phyloP scores from a whole-genome alignment of 2,797 vertebrate genomes.

The Huso huso region DNA sequence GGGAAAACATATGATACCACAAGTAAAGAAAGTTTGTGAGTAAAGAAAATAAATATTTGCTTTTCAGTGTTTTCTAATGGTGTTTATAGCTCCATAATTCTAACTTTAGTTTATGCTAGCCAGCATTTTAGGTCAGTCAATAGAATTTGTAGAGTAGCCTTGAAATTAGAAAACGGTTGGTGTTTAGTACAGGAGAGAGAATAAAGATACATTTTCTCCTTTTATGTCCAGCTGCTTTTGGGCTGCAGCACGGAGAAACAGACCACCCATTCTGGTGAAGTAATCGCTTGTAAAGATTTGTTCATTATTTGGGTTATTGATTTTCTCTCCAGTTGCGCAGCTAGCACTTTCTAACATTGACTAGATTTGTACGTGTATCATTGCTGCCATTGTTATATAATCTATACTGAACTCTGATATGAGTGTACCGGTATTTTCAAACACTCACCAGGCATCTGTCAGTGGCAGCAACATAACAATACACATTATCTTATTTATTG shows the following conservation, averaged over 20 bases:
- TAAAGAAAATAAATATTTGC: no score
- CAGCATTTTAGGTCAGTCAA: background rate
- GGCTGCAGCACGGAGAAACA: background rate
- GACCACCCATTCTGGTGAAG: conserved; percentile 14
- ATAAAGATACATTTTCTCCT: background rate
- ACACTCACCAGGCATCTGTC: no score
- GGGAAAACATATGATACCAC: conserved; percentile 5
- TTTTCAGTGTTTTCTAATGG: background rate
- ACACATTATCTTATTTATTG: no score
- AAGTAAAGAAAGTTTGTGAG: background rate
- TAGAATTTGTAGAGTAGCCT: conserved; percentile 4
- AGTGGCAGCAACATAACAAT: no score
- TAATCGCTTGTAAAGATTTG: conserved; percentile 21
- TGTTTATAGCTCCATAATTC: background rate
- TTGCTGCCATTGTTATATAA: background rate
- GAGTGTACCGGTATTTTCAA: no score
- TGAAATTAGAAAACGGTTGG: conserved; percentile 8
- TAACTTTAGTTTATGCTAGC: background rate
- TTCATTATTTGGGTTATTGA: conserved; percentile 17
- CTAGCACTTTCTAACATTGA: conserved; percentile 7
- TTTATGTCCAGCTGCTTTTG: conserved; percentile 8
- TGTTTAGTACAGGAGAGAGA: background rate
- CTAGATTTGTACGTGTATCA: conserved; percentile 1
- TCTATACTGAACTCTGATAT: no score
- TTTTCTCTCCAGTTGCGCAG: conserved; percentile 9